Base-by-base conservation (phyloP, 1,140 invertebrate species). In the Cyphomyrmex costatus region DNA sequence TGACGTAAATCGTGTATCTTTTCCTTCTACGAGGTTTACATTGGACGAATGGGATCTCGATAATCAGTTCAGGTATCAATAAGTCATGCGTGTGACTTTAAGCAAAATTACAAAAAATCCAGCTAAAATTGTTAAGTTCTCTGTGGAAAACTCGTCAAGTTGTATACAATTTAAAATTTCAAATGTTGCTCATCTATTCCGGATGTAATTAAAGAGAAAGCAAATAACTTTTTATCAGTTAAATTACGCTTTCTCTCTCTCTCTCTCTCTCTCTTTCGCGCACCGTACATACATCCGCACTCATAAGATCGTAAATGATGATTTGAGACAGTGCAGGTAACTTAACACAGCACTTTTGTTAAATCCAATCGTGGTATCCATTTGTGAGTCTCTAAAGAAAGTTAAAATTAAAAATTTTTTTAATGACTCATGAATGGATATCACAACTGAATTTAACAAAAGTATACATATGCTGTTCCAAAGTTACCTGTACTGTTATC, bases 11-110 rank as follows among this genome's bases (percentile, higher is more conserved):
- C 36, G 19, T n/a, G 61, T 71, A 21, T 96, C 96, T 33, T 96
- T 96, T 30, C 95, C 95, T 12, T 93, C 95, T 49, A 93, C 95
- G 4, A 96, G 96, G 89, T 97, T 97, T 90, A 97, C 97, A 0
- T 92, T 97, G 53, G 93, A 96, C 61, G 97, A 98, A 94, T 98
- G 97, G 97, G 95, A 96, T 91, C 93, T 97, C 61, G 97, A 96
- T 90, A 97, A 97, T 92, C 95, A 95, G 70, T 83, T 84, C 58
- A 91, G 90, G 93, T 94, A 92, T 33, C 58, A 51, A 12, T 65
- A 79, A 79, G 42, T 53, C 61, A 53, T 33, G 27, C 77, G 21
- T 68, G 27, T 30, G 14, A 12, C 14, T 36, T 66, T 65, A 33
- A 8, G 14, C 21, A 46, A 66, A n/a, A 24, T 76, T 63, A 19